Evolutionary conservation across 2,113 vertebrate species (phyloP).

Genomic region (Pangasianodon hypophthalmus): DNA sequence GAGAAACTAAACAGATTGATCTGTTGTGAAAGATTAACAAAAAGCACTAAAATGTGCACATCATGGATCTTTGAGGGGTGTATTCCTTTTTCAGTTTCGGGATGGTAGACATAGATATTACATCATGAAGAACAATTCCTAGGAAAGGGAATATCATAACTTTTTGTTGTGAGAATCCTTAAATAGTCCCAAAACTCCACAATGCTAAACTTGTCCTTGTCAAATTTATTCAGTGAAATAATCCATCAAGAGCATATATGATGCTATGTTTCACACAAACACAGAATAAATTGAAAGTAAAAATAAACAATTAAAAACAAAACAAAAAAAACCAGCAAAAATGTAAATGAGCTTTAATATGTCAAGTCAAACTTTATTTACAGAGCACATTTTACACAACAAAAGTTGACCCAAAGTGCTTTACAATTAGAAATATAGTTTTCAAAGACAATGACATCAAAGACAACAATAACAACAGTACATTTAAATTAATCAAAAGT

Average conservation of each 20-base stretch:
- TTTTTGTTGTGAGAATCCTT: neutral
- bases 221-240: neutral
- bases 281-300: neutral
- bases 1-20: neutral
- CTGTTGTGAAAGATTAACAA: neutral
- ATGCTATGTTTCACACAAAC: neutral
- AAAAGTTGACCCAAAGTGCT: too few species aligned
- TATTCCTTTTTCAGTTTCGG: neutral
- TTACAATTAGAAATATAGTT: too few species aligned
- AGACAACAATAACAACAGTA: too few species aligned
- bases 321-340: too few species aligned
- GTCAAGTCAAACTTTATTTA: too few species aligned
- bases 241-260: neutral
- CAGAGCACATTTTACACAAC: too few species aligned
- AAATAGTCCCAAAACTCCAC: neutral
- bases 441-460: too few species aligned
- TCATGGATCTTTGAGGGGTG: neutral
- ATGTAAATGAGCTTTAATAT: too few species aligned
- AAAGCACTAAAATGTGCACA: neutral
- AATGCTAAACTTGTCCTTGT: neutral
- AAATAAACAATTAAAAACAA: too few species aligned
- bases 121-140: neutral
- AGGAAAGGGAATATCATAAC: neutral
- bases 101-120: neutral
- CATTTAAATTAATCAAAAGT: too few species aligned